Evolutionary conservation across 2,888 invertebrate species (phyloP), one percentile per base, ranked within the genome.

Genomic region (Cotesia congregata): DNA sequence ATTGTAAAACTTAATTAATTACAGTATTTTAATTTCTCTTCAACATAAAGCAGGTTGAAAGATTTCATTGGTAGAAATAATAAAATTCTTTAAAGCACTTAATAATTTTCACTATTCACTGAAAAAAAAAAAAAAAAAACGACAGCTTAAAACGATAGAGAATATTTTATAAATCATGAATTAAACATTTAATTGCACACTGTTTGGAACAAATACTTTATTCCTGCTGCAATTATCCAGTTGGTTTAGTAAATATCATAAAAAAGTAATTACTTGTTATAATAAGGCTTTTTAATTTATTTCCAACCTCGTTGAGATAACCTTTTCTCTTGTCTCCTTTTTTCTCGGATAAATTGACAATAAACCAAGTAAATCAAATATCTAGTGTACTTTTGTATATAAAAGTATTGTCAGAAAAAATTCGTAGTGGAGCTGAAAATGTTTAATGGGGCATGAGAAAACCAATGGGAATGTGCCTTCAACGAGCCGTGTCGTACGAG

Each of bases 371-470:
- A 50, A 50, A 50, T 50, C 50, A 50, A 50, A 50, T 50, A 50
- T 12, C 50, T 12, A 50, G 50, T 50, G 50, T 50, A 6, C 50
- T 50, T 6, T 50, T 50, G 50, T 50, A 50, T 50, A 50, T 50
- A 50, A 50, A 50, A 50, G 50, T 50, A 50, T 50, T 12, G 6
- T 75, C 60, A n/a, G n/a, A 41, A 65, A 62, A 70, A 71, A 70
- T 20, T 75, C 39, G 9, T 64, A 50, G 38, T 17, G 38, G 50
- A 65, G 75, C 65, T 17, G 60, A 78, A 76, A 73, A 7, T 67
- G 68, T 62, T 74, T 81, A 80, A 81, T 80, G 81, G 75, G 50
- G 80, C 80, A 76, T 79, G 80, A 74, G 77, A 67, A 69, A 62
- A 65, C 59, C 70, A 77, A 77, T 76, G 71, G 74, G 71, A 60